Evolutionary conservation across 2,888 invertebrate species (phyloP).

Genomic region (Drosophila nr. medialis): DNA sequence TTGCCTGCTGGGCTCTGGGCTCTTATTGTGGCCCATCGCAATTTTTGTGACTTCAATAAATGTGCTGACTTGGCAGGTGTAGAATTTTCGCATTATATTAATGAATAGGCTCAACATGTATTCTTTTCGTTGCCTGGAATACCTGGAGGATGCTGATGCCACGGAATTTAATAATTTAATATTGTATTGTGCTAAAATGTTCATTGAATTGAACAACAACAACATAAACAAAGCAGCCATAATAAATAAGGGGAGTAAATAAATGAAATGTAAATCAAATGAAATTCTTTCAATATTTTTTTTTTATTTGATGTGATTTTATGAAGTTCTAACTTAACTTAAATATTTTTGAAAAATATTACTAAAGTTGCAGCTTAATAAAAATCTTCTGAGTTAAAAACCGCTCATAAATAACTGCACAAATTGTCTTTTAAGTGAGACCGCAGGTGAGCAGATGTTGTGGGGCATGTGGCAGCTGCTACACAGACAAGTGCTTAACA

Average conservation of each 20-base stretch:
- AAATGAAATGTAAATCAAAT: background rate
- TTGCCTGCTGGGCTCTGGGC: background rate
- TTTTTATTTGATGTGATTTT: background rate
- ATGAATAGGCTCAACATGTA: background rate
- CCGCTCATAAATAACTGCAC: background rate
- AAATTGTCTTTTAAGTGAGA: background rate
- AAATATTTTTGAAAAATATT: background rate
- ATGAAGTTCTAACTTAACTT: background rate
- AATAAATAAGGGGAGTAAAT: background rate
- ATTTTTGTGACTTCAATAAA: constrained; percentile 11
- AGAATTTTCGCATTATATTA: background rate
- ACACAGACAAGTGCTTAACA: constrained; percentile 17
- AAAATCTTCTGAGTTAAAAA: background rate
- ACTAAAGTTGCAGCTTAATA: background rate
- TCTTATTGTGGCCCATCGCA: constrained; percentile 2
- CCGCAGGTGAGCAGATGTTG: background rate
- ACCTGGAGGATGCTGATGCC: background rate
- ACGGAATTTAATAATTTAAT: background rate
- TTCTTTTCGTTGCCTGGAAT: background rate
- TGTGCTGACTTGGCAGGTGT: constrained; percentile 9
- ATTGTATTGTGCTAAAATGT: background rate
- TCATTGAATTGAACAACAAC: background rate
- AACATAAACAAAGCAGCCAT: too few species aligned
- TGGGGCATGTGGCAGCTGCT: background rate
- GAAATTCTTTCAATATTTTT: background rate